These are phyloP conservation scores for Xyliphius kryptos DNA, from an alignment of 2,113 vertebrate species.

Conservation along the genomic window DNA sequence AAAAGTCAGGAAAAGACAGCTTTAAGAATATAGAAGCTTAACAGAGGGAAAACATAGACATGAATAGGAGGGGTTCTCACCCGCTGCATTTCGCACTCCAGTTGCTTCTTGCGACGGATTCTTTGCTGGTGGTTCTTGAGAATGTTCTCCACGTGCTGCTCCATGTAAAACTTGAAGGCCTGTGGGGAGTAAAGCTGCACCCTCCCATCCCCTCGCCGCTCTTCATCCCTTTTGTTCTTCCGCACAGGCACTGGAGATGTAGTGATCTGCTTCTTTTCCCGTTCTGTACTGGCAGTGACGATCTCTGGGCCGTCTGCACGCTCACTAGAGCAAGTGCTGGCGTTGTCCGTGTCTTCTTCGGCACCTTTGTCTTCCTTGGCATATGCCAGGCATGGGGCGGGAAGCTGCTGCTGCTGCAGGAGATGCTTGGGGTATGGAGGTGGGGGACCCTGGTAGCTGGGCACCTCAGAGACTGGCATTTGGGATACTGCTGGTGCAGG, in stretches of 20 bases:
- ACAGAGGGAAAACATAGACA: neutral
- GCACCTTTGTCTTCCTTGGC: conserved; percentile 49
- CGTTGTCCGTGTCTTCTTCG: conserved; percentile 66
- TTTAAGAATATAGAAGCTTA: neutral
- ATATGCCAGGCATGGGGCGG: conserved; percentile 56
- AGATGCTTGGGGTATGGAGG: conserved; percentile 90
- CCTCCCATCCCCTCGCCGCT: conserved; percentile 79
- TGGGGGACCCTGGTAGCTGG: conserved; percentile 74
- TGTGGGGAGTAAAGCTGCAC: conserved; percentile 90
- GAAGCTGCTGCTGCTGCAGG: conserved; percentile 67
- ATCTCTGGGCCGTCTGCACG: conserved; percentile 48
- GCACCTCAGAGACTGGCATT: conserved; percentile 51
- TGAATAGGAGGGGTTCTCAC: conserved; percentile 59
- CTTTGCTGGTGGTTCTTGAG: conserved; percentile 93
- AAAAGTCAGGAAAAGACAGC: conserved; percentile 2
- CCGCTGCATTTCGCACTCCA: conserved; percentile 97
- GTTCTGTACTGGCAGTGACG: conserved; percentile 60
- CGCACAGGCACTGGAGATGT: conserved; percentile 91
- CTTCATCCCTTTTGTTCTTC: conserved; percentile 83
- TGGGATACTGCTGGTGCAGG: conserved; percentile 38
- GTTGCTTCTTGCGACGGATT: conserved; percentile 89
- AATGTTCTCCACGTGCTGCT: conserved; percentile 95
- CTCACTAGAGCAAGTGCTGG: conserved; percentile 57
- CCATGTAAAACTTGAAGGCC: conserved; percentile 99
- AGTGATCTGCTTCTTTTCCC: conserved; percentile 94